A percentile compares a stretch with the other conserved stretches of the same genome.
These are phyloP conservation scores for Pelecanus crispus DNA, from an alignment of 2,113 vertebrate species.

Conservation along the genomic window DNA sequence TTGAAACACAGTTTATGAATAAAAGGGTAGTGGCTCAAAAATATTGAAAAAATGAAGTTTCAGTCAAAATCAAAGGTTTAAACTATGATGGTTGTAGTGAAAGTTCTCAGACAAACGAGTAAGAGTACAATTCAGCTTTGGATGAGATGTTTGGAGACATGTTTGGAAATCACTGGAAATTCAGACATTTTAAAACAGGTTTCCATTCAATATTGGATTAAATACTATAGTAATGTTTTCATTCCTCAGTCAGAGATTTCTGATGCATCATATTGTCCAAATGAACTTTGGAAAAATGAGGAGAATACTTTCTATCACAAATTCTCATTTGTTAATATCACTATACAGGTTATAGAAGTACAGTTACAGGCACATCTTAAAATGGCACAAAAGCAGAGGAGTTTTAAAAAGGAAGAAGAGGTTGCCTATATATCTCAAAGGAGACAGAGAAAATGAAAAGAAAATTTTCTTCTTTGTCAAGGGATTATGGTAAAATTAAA, in stretches of 20 bases:
- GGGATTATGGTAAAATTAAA: background rate
- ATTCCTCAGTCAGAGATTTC: background rate
- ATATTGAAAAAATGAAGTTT: background rate
- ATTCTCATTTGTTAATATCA: background rate
- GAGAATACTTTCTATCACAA: background rate
- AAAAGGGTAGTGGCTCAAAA: background rate
- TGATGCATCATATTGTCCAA: background rate
- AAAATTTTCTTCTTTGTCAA: background rate
- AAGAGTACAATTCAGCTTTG: background rate
- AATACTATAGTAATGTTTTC: background rate
- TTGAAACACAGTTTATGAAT: background rate
- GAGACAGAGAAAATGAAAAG: background rate
- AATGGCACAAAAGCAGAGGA: background rate
- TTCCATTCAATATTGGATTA: background rate
- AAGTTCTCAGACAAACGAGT: background rate
- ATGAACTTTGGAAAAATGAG: background rate
- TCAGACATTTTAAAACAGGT: background rate
- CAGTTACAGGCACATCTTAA: background rate
- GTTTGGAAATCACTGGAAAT: background rate
- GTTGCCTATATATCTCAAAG: background rate
- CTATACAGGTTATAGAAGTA: background rate
- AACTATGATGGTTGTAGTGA: background rate
- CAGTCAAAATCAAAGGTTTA: background rate
- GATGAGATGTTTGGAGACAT: background rate
- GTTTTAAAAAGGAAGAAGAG: background rate